Conservation (phyloP, 1,140 invertebrate genomes). For the Nautilus pompilius region DNA sequence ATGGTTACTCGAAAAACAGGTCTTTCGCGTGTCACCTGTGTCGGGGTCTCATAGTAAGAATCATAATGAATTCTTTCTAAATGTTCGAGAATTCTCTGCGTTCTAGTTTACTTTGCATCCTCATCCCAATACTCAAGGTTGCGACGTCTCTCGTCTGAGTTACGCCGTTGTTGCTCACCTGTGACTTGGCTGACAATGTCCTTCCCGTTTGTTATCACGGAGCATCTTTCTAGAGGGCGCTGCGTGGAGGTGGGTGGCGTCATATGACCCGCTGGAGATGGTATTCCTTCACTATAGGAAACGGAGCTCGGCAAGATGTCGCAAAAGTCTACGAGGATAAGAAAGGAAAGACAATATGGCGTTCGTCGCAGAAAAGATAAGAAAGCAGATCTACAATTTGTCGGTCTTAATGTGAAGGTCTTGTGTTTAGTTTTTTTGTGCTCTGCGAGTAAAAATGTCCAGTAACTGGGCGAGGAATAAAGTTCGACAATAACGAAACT, state of each 20-base stretch:
- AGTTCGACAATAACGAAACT: too few species aligned
- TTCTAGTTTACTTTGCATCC: background rate
- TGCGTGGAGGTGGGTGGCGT: background rate
- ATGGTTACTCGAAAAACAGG: background rate
- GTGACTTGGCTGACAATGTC: background rate
- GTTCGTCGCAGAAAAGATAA: too few species aligned
- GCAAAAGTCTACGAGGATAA: too few species aligned
- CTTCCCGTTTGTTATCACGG: background rate
- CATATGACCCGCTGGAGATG: background rate
- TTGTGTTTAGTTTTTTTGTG: too few species aligned
- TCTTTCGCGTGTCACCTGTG: background rate
- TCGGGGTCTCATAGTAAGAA: background rate
- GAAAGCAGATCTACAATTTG: too few species aligned
- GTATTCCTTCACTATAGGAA: background rate
- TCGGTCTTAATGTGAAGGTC: too few species aligned
- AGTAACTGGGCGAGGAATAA: too few species aligned
- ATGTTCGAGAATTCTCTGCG: background rate
- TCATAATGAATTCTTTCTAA: background rate
- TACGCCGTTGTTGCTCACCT: background rate
- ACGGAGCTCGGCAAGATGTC: background rate
- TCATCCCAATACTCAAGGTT: background rate
- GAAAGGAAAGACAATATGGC: too few species aligned
- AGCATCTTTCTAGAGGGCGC: background rate
- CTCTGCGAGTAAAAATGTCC: too few species aligned
- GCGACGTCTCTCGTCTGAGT: background rate